A percentile compares a stretch with the other conserved stretches of the same genome.
These are phyloP conservation scores for honey bee (Apis mellifera) DNA, from an alignment of 1,140 invertebrate genomes.

Conservation along the genomic window Amel_HAv3.1 CM009946.2:7138501-7139000, in stretches of 20 bases:
- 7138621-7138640: not conserved
- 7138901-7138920: not conserved
- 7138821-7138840: too few relatives aligned
- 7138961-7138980: not conserved
- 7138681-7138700: not conserved
- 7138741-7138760: not conserved
- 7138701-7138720: not conserved
- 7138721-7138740: not conserved
- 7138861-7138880: not conserved
- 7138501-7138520: not conserved
- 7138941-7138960: not conserved
- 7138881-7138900: not conserved
- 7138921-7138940: too few relatives aligned
- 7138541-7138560: not conserved
- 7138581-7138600: not conserved
- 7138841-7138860: not conserved
- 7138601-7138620: slow-evolving; percentile 14
- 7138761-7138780: not conserved
- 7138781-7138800: not conserved
- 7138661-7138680: slow-evolving; percentile 9
- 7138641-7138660: not conserved
- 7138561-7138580: not conserved
- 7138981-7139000: not conserved
- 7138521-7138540: not conserved
- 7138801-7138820: too few relatives aligned